Conservation (phyloP, 2,797 vertebrate genomes). For the Moxostoma hubbsi region DNA sequence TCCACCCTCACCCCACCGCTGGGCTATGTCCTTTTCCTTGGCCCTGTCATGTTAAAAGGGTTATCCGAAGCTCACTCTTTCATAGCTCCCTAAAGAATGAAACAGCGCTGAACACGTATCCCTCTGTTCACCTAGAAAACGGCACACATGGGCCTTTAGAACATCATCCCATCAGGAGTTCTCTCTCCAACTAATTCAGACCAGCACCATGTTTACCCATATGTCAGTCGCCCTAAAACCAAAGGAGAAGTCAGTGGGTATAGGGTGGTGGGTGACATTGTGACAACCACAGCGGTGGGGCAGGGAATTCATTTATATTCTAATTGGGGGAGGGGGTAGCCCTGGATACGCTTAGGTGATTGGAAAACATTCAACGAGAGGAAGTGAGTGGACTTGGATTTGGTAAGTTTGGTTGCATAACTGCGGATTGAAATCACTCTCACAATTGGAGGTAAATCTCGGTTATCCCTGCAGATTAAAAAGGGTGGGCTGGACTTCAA, state of each 20-base stretch:
- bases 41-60: constrained; percentile 69
- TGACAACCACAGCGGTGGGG: constrained; percentile 69
- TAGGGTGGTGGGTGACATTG: constrained; percentile 74
- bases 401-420: constrained; percentile 72
- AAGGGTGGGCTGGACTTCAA: constrained; percentile 36
- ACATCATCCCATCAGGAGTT: constrained; percentile 49
- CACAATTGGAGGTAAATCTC: constrained; percentile 69
- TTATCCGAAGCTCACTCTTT: constrained; percentile 75
- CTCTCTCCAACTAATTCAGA: constrained; percentile 40
- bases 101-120: constrained; percentile 55
- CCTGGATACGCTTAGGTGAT: constrained; percentile 91
- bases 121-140: constrained; percentile 56
- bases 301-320: constrained; percentile 85
- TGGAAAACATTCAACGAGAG: constrained; percentile 86
- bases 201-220: constrained; percentile 78
- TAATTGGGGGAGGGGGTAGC: constrained; percentile 77
- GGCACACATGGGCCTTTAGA: constrained; percentile 52
- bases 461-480: constrained; percentile 62
- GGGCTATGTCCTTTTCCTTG: constrained; percentile 56
- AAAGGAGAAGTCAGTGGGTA: constrained; percentile 77
- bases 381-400: constrained; percentile 78
- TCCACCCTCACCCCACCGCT: constrained; percentile 66
- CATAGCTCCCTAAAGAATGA: constrained; percentile 62
- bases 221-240: constrained; percentile 77
- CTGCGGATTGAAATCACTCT: constrained; percentile 71